Conservation (phyloP, 2,888 invertebrate species). For the Lochmaea crataegi region DNA sequence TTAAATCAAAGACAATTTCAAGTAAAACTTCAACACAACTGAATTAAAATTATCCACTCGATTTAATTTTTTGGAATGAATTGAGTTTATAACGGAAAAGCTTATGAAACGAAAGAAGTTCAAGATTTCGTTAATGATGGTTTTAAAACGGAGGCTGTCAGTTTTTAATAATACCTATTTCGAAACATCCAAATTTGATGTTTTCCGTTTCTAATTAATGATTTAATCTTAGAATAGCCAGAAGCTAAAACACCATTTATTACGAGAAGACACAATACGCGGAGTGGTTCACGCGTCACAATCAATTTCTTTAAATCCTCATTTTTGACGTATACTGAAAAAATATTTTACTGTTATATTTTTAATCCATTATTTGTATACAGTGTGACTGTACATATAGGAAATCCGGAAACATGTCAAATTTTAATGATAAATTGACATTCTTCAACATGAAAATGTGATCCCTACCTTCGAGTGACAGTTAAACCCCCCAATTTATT, state of each 20-base stretch:
- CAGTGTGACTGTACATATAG: no score
- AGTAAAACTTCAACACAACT: no score
- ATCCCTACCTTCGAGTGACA: no score
- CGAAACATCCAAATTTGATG: neutral
- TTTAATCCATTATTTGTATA: no score
- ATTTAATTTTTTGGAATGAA: neutral
- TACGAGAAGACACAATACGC: no score
- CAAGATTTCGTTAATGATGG: neutral
- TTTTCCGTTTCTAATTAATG: neutral
- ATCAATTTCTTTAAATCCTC: slow-evolving; percentile 1
- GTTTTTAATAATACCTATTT: neutral
- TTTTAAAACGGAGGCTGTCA: neutral
- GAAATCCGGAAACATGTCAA: no score
- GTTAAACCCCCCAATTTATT: no score
- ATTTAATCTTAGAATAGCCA: neutral
- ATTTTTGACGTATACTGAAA: neutral
- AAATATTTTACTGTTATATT: no score
- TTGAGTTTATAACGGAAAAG: neutral
- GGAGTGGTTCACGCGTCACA: neutral
- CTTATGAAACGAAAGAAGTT: neutral
- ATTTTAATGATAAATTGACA: no score
- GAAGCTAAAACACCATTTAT: neutral
- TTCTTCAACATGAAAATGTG: no score
- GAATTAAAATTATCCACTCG: no score
- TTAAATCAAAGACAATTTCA: no score